These are phyloP conservation scores for Cantharis flavilabris DNA, from an alignment of 2,888 invertebrate genomes.

Conservation along the genomic window DNA sequence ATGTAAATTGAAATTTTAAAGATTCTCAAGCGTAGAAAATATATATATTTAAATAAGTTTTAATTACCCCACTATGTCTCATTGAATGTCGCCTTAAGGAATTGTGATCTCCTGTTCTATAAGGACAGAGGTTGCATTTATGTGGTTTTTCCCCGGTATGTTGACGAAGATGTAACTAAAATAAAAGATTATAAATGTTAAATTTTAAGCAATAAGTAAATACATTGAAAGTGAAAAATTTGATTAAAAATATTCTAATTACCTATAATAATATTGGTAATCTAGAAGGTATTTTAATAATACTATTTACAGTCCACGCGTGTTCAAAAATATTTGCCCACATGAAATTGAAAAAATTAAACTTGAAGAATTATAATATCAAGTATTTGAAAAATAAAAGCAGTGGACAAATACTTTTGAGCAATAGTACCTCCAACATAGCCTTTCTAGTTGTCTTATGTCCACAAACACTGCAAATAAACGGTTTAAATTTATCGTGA, in stretches of 20 bases:
- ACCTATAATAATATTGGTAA: neutral
- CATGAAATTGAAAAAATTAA: neutral
- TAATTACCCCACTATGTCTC: constrained; percentile 62
- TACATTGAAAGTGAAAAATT: neutral
- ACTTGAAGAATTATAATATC: neutral
- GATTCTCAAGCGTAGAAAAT: neutral
- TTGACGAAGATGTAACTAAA: constrained; percentile 70
- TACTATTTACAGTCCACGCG: neutral
- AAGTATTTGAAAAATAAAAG: neutral
- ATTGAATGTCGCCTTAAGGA: constrained; percentile 69
- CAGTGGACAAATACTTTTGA: neutral
- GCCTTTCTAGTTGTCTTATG: constrained; percentile 74
- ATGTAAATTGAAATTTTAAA: too few species aligned
- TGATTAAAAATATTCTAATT: constrained; percentile 27
- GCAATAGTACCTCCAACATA: constrained; percentile 60
- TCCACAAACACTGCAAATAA: constrained; percentile 74
- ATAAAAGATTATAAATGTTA: constrained; percentile 1
- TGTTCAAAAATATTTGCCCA: neutral
- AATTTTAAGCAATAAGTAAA: neutral
- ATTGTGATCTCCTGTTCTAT: constrained; percentile 76
- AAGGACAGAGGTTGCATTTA: constrained; percentile 70
- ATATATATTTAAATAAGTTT: neutral
- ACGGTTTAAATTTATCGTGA: constrained; percentile 74
- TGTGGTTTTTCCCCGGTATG: constrained; percentile 81
- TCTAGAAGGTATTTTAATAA: neutral